Percentiles rank a stretch among this genome's conserved stretches.
These are phyloP conservation scores for Leptinotarsa tumamoca DNA, from an alignment of 2,888 invertebrate genomes.

Conservation along the genomic window DNA sequence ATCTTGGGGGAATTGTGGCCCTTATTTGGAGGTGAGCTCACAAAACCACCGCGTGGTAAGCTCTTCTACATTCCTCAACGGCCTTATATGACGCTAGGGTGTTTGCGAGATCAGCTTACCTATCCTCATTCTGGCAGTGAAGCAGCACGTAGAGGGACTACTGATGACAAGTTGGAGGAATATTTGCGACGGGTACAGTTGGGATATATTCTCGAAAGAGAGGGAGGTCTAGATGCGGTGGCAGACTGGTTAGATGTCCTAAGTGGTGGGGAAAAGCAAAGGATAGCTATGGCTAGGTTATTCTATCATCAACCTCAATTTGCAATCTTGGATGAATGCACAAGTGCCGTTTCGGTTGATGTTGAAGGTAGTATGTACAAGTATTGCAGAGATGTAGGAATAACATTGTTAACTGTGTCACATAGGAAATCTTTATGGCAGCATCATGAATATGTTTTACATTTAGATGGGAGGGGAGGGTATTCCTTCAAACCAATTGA, in stretches of 20 bases:
- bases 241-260: constrained; percentile 99
- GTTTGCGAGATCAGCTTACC: constrained; percentile 89
- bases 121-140: constrained; percentile 93
- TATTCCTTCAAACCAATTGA: constrained; percentile 91
- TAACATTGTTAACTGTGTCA: constrained; percentile 96
- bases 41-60: constrained; percentile 95
- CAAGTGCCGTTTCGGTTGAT: constrained; percentile 98
- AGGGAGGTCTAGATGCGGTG: constrained; percentile 90
- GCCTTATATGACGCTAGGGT: constrained; percentile 98
- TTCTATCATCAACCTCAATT: constrained; percentile 99
- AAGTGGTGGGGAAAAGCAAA: constrained; percentile 98
- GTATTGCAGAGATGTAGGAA: constrained; percentile 88
- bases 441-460: constrained; percentile 95
- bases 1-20: constrained; percentile 98
- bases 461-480: constrained; percentile 95
- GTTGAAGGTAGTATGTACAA: constrained; percentile 98
- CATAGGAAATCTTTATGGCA: constrained; percentile 97
- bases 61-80: constrained; percentile 97
- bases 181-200: constrained; percentile 88
- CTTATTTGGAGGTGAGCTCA: constrained; percentile 88
- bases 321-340: constrained; percentile 98
- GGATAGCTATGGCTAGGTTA: constrained; percentile 97
- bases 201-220: constrained; percentile 84
- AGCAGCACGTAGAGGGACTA: constrained; percentile 81
- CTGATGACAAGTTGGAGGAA: constrained; percentile 81